These are phyloP conservation scores for Meloidogyne floridensis DNA, from an alignment of 1,140 invertebrate genomes.

Conservation along the genomic window DNA sequence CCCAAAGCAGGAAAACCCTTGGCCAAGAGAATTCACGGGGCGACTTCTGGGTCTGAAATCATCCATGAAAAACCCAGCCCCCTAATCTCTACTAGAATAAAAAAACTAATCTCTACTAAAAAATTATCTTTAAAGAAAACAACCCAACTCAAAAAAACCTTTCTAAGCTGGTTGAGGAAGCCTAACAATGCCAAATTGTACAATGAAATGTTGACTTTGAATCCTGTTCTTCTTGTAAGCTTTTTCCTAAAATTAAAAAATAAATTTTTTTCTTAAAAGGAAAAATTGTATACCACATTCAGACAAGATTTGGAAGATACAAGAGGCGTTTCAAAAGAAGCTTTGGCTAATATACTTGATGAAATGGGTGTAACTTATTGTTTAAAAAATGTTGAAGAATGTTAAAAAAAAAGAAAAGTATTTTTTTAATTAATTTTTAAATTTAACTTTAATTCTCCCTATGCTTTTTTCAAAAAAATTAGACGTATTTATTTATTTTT, in stretches of 20 bases:
- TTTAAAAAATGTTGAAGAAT: constrained; percentile 3
- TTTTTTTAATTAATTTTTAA: no score
- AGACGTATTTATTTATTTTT: no score
- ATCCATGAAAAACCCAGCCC: no score
- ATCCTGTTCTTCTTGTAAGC: constrained; percentile 18
- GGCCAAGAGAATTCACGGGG: no score
- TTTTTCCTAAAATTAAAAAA: background rate
- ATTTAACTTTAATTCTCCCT: no score
- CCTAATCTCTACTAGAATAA: no score
- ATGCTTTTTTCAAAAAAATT: no score
- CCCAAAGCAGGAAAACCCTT: no score
- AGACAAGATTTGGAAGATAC: constrained; percentile 20
- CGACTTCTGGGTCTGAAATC: no score
- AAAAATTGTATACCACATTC: constrained; percentile 19
- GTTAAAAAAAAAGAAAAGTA: background rate
- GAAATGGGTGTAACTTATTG: constrained; percentile 26
- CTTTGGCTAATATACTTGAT: constrained; percentile 20
- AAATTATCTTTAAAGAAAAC: background rate
- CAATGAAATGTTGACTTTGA: constrained; percentile 21
- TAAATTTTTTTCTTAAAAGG: constrained; percentile 1
- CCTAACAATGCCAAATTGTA: constrained; percentile 23
- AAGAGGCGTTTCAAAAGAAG: constrained; percentile 18
- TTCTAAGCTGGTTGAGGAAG: constrained; percentile 17
- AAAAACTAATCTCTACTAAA: no score
- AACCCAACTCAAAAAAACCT: constrained; percentile 1